phyloP scores from a whole-genome alignment of 2,888 invertebrate species.

The Lysandra bellargus region DNA sequence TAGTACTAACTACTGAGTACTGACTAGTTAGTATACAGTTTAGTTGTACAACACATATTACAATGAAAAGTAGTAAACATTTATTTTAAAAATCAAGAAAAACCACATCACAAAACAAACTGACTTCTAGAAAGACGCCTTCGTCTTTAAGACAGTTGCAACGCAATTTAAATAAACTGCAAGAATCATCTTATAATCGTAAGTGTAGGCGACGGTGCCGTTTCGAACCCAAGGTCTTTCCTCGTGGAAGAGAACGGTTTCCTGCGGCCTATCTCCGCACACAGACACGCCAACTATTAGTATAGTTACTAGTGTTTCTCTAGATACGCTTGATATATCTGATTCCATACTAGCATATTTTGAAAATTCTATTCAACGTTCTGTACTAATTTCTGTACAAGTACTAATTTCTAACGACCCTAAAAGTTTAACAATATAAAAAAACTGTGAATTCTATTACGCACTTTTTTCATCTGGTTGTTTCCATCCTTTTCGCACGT shows the following conservation, averaged over 20 bases:
- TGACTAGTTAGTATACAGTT: neutral
- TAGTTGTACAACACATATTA: neutral
- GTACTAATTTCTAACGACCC: neutral
- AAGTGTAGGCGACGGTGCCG: conserved; percentile 79
- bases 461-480: neutral
- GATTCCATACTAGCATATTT: neutral
- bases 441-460: neutral
- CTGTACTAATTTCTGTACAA: neutral
- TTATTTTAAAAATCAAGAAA: neutral
- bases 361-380: neutral
- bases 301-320: neutral
- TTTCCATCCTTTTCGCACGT: conserved; percentile 54
- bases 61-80: neutral
- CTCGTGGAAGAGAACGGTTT: conserved; percentile 82
- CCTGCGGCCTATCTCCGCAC: conserved; percentile 79
- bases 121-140: conserved; percentile 8
- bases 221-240: conserved; percentile 81
- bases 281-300: conserved; percentile 61
- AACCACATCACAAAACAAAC: neutral
- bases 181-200: conserved; percentile 67
- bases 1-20: neutral
- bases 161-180: conserved; percentile 46
- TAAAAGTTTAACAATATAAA: neutral
- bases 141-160: conserved; percentile 34
- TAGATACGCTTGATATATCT: neutral